Conservation (phyloP, 2,888 invertebrate genomes). For the Phrixothrix hirtus region DNA sequence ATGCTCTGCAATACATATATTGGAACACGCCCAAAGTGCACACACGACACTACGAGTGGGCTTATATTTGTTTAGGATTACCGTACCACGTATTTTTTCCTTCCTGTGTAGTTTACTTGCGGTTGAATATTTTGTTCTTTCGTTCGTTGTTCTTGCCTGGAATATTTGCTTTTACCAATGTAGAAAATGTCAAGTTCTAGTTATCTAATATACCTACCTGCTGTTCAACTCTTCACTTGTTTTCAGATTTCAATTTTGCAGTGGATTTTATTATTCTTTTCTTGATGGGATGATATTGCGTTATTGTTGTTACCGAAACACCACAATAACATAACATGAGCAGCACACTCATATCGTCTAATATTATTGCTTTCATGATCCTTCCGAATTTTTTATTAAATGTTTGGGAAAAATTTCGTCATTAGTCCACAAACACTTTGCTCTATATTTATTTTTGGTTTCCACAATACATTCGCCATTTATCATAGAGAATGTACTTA, state of each 20-base stretch:
- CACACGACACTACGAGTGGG: constrained; percentile 48
- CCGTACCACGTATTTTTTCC: constrained; percentile 42
- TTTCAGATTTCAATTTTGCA: constrained; percentile 23
- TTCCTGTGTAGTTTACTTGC: constrained; percentile 25
- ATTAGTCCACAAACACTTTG: too few relatives aligned
- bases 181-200: constrained; percentile 17
- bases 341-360: too few relatives aligned
- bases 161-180: constrained; percentile 12
- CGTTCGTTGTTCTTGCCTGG: constrained; percentile 15
- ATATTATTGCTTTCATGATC: too few relatives aligned
- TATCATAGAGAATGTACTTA: too few relatives aligned
- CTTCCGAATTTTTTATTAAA: too few relatives aligned
- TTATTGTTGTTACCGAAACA: too few relatives aligned
- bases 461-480: too few relatives aligned
- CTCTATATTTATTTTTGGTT: too few relatives aligned
- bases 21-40: constrained; percentile 51
- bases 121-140: constrained; percentile 21
- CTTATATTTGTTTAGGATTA: constrained; percentile 53
- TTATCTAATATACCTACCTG: constrained; percentile 15
- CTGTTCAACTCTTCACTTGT: constrained; percentile 13
- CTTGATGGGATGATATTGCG: neutral
- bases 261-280: constrained; percentile 14
- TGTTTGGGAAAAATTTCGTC: too few relatives aligned
- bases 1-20: constrained; percentile 54
- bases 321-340: too few relatives aligned